Percentiles rank a stretch among this genome's conserved stretches.
Evolutionary conservation across 2,113 vertebrate genomes (phyloP).

Genomic region (Chamaetylas fuelleborni): DNA sequence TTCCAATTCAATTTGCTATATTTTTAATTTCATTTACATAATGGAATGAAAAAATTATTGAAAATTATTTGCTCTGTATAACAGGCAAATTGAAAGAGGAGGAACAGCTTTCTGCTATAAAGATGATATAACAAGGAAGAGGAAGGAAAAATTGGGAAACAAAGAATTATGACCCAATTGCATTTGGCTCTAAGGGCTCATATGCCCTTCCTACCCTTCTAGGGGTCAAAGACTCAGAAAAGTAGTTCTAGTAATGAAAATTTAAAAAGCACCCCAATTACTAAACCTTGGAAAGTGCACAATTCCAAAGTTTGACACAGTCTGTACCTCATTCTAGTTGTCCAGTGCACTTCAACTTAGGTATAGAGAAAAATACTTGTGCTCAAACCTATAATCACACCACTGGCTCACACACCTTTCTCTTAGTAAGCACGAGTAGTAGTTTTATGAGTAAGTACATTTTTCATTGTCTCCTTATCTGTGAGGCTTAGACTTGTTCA

Average conservation of each 20-base stretch:
- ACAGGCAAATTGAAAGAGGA: not conserved
- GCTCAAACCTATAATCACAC: not conserved
- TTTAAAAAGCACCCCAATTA: accelerated
- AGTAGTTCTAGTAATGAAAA: not conserved
- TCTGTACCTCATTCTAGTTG: not conserved
- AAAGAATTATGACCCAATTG: not conserved
- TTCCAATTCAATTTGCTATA: not conserved
- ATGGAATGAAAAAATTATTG: not conserved
- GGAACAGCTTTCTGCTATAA: not conserved
- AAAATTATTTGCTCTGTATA: not conserved
- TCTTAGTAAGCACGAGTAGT: not conserved
- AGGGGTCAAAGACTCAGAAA: not conserved
- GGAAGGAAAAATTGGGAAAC: not conserved
- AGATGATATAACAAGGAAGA: not conserved
- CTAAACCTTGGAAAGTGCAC: not conserved
- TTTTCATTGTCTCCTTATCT: not conserved
- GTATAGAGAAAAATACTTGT: not conserved
- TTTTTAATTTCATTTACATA: constrained; percentile 30
- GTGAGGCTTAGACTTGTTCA: not conserved
- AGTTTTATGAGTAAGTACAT: not conserved
- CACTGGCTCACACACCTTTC: not conserved
- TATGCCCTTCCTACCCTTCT: not conserved
- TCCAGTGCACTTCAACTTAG: not conserved
- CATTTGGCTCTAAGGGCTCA: not conserved
- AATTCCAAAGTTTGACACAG: not conserved